Base-by-base conservation (phyloP, 2,113 vertebrate genomes). In the Dicentrarchus labrax region DNA sequence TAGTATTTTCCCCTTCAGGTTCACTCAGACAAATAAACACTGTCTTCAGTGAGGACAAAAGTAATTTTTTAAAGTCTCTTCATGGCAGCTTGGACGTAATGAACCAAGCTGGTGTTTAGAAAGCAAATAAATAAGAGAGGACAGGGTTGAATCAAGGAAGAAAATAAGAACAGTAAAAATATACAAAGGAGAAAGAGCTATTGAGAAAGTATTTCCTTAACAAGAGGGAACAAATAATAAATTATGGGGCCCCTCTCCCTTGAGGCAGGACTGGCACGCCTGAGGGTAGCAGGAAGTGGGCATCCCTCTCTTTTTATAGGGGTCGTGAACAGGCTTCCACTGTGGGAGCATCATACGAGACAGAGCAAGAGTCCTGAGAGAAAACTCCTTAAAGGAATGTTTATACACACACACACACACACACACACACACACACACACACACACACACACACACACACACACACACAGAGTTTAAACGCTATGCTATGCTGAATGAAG, bases 151-250 rank as follows among this genome's bases (percentile, higher is more conserved):
- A 90, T 91, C 80, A 86, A 88, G 87, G 94, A 90, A 89, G 90
- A 95, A 92, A 92, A 93, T 92, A 94, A 91, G 80, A 83, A 93
- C 76, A 93, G 93, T 92, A 82, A 90, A 95, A 95, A 95, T 94
- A 96, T 95, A 95, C 95, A 95, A 92, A 93, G 81, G 54, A 64
- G 80, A 85, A 79, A 85, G 92, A 90, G 90, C 87, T 86, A 91
- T 94, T 93, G 93, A 93, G 92, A 95, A 94, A 93, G 90, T 93
- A 94, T 95, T 94, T 95, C 89, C 91, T 94, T 93, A 94, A 94
- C 90, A 92, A 90, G 86, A 93, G 77, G 72, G 88, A 93, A 92
- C 86, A 90, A 93, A 94, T 94, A 93, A 93, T 94, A 94, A 93
- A 94, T 94, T 68, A 92, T 80, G 88, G 85, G 89, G 89, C 85